A percentile compares a stretch with the other conserved stretches of the same genome.
Evolutionary conservation across 2,113 vertebrate species (phyloP).

Genomic region (Nyctereutes procyonoides): DNA sequence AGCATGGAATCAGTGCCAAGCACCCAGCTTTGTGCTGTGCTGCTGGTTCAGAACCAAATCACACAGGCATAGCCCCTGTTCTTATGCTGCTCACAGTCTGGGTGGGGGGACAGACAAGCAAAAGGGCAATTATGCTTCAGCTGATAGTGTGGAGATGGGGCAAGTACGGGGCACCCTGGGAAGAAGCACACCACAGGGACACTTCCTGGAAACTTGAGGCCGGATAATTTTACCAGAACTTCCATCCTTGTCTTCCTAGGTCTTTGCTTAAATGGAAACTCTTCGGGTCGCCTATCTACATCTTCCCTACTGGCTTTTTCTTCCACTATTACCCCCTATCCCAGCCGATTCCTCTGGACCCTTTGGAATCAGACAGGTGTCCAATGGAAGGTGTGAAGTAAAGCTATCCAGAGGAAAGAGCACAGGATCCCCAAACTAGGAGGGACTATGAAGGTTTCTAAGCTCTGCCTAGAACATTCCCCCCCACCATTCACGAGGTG

Average conservation of each 20-base stretch:
- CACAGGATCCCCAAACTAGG: neutral
- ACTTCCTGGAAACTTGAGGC: neutral
- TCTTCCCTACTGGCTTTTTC: neutral
- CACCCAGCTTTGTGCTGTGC: neutral
- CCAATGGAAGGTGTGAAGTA: neutral
- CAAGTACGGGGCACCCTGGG: neutral
- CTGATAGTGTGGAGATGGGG: neutral
- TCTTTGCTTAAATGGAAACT: neutral
- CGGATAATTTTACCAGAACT: neutral
- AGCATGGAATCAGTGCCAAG: neutral
- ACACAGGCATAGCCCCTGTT: neutral
- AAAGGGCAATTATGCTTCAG: neutral
- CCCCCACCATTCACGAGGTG: neutral
- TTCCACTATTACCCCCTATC: neutral
- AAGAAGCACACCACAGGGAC: neutral
- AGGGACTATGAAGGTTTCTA: neutral
- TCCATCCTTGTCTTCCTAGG: neutral
- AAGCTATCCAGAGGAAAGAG: neutral
- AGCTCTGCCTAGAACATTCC: neutral
- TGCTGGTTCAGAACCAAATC: neutral
- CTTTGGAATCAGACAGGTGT: neutral
- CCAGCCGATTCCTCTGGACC: constrained; percentile 20
- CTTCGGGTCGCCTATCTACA: neutral
- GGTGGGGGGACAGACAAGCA: neutral
- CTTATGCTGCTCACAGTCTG: neutral